These are phyloP conservation scores for Drosophila mojavensis DNA, from an alignment of 1,140 invertebrate genomes.

Conservation along the genomic window DNA sequence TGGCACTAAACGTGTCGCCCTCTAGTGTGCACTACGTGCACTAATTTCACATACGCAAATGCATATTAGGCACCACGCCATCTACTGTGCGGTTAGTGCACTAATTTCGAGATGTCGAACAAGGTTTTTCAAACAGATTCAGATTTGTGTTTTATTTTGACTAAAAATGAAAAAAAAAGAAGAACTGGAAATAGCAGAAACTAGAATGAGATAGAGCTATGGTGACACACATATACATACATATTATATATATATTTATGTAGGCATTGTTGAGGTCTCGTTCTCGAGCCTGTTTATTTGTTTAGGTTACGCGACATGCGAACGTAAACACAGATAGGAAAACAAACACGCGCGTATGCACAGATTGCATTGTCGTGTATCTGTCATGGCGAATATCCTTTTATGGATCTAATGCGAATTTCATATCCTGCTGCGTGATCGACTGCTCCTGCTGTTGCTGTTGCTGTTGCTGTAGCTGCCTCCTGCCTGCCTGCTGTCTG, in stretches of 20 bases:
- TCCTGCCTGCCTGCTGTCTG: too few species aligned
- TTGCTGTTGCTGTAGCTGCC: too few species aligned
- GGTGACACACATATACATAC: too few species aligned
- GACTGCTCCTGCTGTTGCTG: background rate
- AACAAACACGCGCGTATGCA: conserved; percentile 8
- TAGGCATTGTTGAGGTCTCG: too few species aligned
- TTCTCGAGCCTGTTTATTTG: conserved; percentile 38
- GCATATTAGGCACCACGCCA: too few species aligned
- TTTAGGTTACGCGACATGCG: conserved; percentile 54
- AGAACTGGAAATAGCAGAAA: background rate
- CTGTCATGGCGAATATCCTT: conserved; percentile 53
- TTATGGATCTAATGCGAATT: conserved; percentile 68
- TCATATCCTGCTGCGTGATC: conserved; percentile 46
- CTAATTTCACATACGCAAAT: too few species aligned
- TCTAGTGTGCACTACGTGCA: background rate
- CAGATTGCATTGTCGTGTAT: conserved; percentile 35
- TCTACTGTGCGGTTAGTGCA: background rate
- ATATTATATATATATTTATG: too few species aligned
- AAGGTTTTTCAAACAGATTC: conserved; percentile 32
- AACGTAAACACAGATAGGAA: conserved; percentile 37
- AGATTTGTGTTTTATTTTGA: background rate
- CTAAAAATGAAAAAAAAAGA: too few species aligned
- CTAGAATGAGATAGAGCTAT: too few species aligned
- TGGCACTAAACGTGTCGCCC: conserved; percentile 4
- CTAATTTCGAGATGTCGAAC: conserved; percentile 25